phyloP scores from a whole-genome alignment of 2,797 vertebrate genomes.

The Crenichthys baileyi region DNA sequence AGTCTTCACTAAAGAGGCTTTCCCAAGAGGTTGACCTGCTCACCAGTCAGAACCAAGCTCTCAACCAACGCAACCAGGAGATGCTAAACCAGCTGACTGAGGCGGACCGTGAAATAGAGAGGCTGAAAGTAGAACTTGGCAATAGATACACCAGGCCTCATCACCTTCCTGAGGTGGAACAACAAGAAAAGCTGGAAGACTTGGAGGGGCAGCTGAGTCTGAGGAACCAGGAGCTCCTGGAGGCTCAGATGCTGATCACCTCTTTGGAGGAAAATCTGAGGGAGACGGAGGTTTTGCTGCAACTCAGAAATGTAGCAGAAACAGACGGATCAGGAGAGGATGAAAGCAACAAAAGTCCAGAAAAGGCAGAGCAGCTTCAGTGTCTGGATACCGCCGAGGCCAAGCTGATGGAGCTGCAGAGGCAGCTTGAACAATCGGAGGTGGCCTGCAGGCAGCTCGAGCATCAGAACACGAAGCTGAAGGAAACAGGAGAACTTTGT shows the following conservation, averaged over 20 bases:
- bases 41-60: slow-evolving; percentile 64
- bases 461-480: slow-evolving; percentile 41
- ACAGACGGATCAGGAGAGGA: slow-evolving; percentile 16
- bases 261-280: slow-evolving; percentile 65
- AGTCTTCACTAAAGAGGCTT: slow-evolving; percentile 33
- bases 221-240: slow-evolving; percentile 64
- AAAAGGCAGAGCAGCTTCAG: slow-evolving; percentile 39
- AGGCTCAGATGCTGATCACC: slow-evolving; percentile 56
- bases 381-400: slow-evolving; percentile 58
- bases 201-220: slow-evolving; percentile 61
- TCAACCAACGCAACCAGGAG: slow-evolving; percentile 78
- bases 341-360: not conserved
- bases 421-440: slow-evolving; percentile 46
- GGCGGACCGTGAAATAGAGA: slow-evolving; percentile 75
- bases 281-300: slow-evolving; percentile 54
- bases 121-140: slow-evolving; percentile 67
- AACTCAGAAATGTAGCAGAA: slow-evolving; percentile 17
- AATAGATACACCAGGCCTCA: slow-evolving; percentile 35
- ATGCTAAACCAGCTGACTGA: slow-evolving; percentile 79
- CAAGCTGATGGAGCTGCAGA: slow-evolving; percentile 57
- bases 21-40: slow-evolving; percentile 65
- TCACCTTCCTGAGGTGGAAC: slow-evolving; percentile 50
- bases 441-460: slow-evolving; percentile 47
- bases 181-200: slow-evolving; percentile 27
- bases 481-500: slow-evolving; percentile 28